Percentiles rank a stretch among this genome's conserved stretches.
phyloP scores from a whole-genome alignment of 2,797 vertebrate genomes.

The Morus bassanus region DNA sequence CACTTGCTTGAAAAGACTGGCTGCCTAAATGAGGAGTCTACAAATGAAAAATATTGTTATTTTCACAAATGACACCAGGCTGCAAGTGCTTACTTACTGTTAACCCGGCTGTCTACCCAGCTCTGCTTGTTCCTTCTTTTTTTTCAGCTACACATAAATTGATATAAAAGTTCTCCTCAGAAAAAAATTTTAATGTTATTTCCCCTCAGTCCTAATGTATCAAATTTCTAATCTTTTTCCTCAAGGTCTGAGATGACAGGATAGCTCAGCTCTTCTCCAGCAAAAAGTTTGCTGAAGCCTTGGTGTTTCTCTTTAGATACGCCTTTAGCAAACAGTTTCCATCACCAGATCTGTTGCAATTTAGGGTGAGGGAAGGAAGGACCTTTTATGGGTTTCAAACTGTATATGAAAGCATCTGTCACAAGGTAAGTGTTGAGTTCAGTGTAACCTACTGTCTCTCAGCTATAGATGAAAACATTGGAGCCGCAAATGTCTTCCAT shows the following conservation, averaged over 20 bases:
- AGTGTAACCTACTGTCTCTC: neutral
- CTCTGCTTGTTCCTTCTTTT: neutral
- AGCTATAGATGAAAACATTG: constrained; percentile 10
- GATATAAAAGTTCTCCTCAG: neutral
- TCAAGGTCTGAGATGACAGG: neutral
- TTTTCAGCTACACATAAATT: neutral
- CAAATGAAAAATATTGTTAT: constrained; percentile 53
- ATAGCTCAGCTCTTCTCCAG: neutral
- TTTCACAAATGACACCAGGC: constrained; percentile 38
- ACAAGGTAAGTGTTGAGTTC: neutral
- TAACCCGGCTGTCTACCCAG: constrained; percentile 10
- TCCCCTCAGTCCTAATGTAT: neutral
- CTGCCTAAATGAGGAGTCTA: constrained; percentile 2
- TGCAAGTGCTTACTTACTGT: constrained; percentile 23
- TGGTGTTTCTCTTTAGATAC: neutral
- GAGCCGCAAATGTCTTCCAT: constrained; percentile 53
- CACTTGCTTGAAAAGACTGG: neutral
- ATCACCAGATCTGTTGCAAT: neutral
- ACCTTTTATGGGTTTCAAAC: neutral
- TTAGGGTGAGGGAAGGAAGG: neutral
- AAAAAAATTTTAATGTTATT: neutral
- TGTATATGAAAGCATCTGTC: neutral
- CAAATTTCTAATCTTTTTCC: neutral
- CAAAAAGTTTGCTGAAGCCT: neutral
- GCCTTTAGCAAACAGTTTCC: neutral